Conservation (phyloP, 2,113 vertebrate species). For the Megaceryle maxima region DNA sequence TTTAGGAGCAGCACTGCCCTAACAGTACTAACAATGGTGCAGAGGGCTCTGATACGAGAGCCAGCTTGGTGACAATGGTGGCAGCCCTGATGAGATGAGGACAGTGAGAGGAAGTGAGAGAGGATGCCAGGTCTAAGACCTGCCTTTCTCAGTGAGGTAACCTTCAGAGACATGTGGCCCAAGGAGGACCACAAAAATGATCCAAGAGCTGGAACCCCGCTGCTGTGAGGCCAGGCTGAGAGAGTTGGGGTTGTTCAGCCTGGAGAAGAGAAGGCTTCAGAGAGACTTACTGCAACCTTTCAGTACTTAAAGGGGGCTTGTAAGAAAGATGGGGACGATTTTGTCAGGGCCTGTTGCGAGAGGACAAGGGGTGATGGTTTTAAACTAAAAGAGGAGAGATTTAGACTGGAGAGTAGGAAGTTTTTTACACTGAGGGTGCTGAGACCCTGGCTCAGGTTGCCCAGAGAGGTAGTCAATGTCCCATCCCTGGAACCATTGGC, state of each 20-base stretch:
- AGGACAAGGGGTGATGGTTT: neutral
- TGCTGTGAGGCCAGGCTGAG: neutral
- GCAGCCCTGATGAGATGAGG: neutral
- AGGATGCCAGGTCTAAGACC: neutral
- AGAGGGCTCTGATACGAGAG: neutral
- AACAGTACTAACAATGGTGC: rapidly evolving
- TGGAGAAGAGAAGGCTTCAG: neutral
- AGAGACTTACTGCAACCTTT: neutral
- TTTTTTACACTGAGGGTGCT: neutral
- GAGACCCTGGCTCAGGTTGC: neutral
- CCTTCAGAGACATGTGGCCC: neutral
- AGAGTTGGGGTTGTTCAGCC: neutral
- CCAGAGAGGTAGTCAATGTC: neutral
- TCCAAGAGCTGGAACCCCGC: neutral
- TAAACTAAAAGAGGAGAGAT: neutral
- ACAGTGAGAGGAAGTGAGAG: neutral
- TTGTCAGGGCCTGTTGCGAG: neutral
- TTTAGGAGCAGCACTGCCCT: rapidly evolving
- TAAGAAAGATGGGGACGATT: neutral
- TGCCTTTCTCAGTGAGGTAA: neutral
- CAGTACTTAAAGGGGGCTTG: neutral
- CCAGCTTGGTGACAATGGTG: neutral
- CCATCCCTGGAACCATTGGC: neutral
- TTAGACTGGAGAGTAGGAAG: neutral
- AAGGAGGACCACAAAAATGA: neutral